These are phyloP conservation scores for Cisticola juncidis DNA, from an alignment of 2,113 vertebrate genomes.

Conservation along the genomic window DNA sequence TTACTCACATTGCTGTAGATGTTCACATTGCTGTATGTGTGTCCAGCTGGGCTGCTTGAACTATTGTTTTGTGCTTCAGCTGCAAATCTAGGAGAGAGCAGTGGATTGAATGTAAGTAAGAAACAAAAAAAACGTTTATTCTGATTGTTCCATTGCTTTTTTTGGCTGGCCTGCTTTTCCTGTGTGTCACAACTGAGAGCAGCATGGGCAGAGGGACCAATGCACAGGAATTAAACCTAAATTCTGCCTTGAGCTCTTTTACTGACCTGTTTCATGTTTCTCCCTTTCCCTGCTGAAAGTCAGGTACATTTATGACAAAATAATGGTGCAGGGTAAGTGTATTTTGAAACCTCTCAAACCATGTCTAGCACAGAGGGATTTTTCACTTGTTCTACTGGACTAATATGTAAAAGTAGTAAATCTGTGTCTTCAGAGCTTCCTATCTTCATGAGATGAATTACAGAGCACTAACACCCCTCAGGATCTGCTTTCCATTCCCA, in stretches of 20 bases:
- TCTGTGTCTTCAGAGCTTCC: background rate
- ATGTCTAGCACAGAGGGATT: background rate
- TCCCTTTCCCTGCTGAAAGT: background rate
- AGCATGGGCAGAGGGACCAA: background rate
- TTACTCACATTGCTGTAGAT: slow-evolving; percentile 75
- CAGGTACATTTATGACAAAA: background rate
- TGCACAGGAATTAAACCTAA: background rate
- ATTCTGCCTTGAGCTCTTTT: background rate
- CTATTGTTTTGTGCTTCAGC: slow-evolving; percentile 41
- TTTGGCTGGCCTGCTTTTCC: background rate
- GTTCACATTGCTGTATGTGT: slow-evolving; percentile 68
- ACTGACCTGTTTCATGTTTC: background rate
- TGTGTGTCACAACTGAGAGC: background rate
- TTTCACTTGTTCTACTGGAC: background rate
- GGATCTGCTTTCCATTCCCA: background rate
- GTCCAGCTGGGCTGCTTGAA: slow-evolving; percentile 22
- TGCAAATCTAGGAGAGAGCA: slow-evolving; percentile 64
- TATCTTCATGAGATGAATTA: background rate
- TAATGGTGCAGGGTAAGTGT: background rate
- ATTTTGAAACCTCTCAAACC: background rate
- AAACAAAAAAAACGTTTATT: background rate
- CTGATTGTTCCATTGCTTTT: background rate
- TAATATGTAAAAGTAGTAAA: background rate
- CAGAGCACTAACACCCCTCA: background rate
- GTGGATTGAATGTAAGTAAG: background rate